Conservation (phyloP, 2,113 vertebrate genomes). For the Piprites chloris region DNA sequence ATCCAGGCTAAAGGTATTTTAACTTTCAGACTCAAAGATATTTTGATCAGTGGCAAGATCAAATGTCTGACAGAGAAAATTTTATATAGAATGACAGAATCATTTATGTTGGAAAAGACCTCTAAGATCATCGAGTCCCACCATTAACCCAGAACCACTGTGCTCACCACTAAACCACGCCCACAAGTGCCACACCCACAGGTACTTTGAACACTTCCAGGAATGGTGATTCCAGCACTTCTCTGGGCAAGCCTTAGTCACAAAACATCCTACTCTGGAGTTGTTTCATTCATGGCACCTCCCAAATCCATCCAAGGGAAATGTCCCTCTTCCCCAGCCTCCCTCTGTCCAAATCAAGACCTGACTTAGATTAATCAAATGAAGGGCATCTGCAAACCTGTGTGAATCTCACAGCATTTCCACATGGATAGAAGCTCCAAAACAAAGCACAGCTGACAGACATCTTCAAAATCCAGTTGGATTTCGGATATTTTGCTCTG, state of each 20-base stretch:
- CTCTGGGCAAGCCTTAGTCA: background rate
- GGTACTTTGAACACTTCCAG: fast-evolving
- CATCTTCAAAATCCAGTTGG: background rate
- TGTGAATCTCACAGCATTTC: background rate
- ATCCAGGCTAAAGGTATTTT: background rate
- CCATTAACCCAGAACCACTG: background rate
- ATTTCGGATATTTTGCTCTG: background rate
- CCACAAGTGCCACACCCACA: background rate
- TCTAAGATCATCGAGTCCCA: background rate
- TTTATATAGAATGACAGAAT: background rate
- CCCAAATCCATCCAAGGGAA: background rate
- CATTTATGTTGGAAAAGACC: background rate
- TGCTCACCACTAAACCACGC: background rate
- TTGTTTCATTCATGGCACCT: background rate
- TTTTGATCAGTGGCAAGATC: background rate
- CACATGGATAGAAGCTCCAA: background rate
- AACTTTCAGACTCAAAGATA: background rate
- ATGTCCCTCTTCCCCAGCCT: background rate
- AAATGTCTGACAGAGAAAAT: background rate
- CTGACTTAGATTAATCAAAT: background rate
- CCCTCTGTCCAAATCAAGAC: background rate
- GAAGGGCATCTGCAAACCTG: background rate
- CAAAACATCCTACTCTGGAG: background rate
- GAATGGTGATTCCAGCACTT: background rate
- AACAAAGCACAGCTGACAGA: background rate